A percentile compares a stretch with the other conserved stretches of the same genome.
Conservation (phyloP, 2,797 vertebrate genomes). For the Scyliorhinus canicula region DNA sequence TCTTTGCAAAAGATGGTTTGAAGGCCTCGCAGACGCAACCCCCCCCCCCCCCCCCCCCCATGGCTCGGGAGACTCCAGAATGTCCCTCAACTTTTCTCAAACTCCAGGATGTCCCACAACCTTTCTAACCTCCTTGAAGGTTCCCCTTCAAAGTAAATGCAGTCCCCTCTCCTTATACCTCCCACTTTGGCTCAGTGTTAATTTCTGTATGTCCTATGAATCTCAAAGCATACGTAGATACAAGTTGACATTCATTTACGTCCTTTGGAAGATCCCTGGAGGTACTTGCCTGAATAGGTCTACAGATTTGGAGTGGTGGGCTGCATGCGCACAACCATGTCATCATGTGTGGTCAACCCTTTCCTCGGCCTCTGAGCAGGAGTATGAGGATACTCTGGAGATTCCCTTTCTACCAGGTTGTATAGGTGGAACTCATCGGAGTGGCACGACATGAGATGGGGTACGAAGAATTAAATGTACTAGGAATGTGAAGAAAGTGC, state of each 20-base stretch:
- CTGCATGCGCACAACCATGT: background rate
- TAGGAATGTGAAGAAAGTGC: no score
- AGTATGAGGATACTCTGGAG: no score
- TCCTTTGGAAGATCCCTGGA: background rate
- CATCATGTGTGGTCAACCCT: background rate
- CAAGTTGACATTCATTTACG: background rate
- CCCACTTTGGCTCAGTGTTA: background rate
- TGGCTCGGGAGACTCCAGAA: background rate
- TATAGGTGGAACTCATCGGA: background rate
- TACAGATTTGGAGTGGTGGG: background rate
- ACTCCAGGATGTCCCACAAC: no score
- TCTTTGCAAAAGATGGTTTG: no score
- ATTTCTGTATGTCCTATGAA: background rate
- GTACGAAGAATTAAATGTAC: no score
- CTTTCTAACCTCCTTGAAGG: background rate
- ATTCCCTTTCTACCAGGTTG: background rate
- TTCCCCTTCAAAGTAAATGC: background rate
- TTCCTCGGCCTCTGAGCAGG: background rate
- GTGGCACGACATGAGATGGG: background rate
- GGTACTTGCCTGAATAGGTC: background rate
- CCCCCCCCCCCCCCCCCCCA: no score
- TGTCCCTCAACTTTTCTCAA: no score
- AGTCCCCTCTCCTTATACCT: background rate
- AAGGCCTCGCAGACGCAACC: no score
- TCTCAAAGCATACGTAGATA: no score